Percentiles rank a stretch among this genome's conserved stretches.
These are phyloP conservation scores for Drosophila tropicalis DNA, from an alignment of 1,140 invertebrate species.

Conservation along the genomic window DNA sequence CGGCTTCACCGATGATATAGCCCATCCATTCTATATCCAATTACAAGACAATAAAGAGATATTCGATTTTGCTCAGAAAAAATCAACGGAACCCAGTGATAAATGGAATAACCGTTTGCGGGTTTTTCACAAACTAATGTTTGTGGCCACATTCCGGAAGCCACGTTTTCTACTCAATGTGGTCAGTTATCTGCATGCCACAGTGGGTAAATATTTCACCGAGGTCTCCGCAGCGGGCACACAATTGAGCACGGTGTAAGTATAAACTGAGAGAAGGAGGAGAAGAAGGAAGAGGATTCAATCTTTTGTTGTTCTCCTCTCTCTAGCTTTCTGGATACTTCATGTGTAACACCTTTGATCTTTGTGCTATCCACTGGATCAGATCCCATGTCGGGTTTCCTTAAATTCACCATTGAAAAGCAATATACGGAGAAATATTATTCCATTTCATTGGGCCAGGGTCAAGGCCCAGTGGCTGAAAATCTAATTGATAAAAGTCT, in stretches of 20 bases:
- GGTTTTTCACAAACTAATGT: slow-evolving; percentile 92
- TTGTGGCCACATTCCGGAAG: slow-evolving; percentile 91
- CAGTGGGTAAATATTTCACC: slow-evolving; percentile 90
- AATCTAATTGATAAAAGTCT: slow-evolving; percentile 90
- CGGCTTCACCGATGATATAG: slow-evolving; percentile 84
- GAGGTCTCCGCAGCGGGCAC: slow-evolving; percentile 87
- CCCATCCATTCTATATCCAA: slow-evolving; percentile 85
- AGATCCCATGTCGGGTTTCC: slow-evolving; percentile 93
- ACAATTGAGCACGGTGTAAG: slow-evolving; percentile 88
- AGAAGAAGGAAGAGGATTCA: neutral
- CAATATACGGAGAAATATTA: slow-evolving; percentile 90
- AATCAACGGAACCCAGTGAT: slow-evolving; percentile 29
- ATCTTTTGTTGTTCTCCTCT: neutral
- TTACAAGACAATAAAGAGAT: slow-evolving; percentile 85
- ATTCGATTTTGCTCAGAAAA: slow-evolving; percentile 51
- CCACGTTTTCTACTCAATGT: slow-evolving; percentile 92
- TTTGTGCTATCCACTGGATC: slow-evolving; percentile 96
- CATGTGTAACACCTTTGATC: slow-evolving; percentile 90
- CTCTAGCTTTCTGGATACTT: slow-evolving; percentile 89
- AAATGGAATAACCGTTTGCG: slow-evolving; percentile 86
- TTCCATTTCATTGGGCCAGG: slow-evolving; percentile 95
- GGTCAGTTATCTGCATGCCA: slow-evolving; percentile 90
- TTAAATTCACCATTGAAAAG: slow-evolving; percentile 91
- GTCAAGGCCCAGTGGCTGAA: slow-evolving; percentile 93
- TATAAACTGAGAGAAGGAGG: slow-evolving; percentile 9